Base-by-base conservation (phyloP, 1,140 invertebrate genomes). In the Ericerus pela region DNA sequence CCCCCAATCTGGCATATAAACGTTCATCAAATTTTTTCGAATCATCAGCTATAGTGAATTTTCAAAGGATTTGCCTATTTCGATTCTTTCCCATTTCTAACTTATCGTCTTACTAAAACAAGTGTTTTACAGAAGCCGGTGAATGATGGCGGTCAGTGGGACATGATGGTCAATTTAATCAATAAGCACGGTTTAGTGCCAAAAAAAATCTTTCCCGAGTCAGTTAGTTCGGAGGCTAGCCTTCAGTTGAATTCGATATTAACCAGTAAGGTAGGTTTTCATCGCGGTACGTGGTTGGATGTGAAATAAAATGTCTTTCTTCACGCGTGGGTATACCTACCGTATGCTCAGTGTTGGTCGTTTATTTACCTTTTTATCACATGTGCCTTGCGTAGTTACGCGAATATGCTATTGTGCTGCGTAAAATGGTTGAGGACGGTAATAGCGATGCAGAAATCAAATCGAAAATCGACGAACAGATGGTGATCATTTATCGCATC, bases 121-220 rank as follows among this genome's bases (percentile, higher is more conserved):
- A n/a, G n/a, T 52, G 69, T 60, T 61, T 72, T 75, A 2, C 62
- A 80, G 66, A 82, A 88, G 65, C 87, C 88, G 20, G 78, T 80
- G 24, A 76, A 76, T 47, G 90, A 94, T 67, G 90, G 90, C 30
- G 90, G 90, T 0, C 89, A 93, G 67, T 93, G 88, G 88, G 84
- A 90, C 63, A 92, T 93, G 88, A 67, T 92, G 56, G 78, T 84
- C 5, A 91, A 92, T 70, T 67, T 94, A 14, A 79, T 94, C 58
- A 83, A 81, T 63, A 85, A 85, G 67, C 80, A 94, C 65, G 90
- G 90, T 28, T 94, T 12, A 79, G 93, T 72, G 89, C 90, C 51
- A 92, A 93, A 70, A 78, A 79, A 63, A 85, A 80, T 64, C 93
- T 87, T 65, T 24, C 85, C 87, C 0, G 88, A 93, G 65, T 77